Evolutionary conservation across 2,888 invertebrate species (phyloP), one percentile per base, ranked within the genome.

Genomic region (Brachyptera putata): DNA sequence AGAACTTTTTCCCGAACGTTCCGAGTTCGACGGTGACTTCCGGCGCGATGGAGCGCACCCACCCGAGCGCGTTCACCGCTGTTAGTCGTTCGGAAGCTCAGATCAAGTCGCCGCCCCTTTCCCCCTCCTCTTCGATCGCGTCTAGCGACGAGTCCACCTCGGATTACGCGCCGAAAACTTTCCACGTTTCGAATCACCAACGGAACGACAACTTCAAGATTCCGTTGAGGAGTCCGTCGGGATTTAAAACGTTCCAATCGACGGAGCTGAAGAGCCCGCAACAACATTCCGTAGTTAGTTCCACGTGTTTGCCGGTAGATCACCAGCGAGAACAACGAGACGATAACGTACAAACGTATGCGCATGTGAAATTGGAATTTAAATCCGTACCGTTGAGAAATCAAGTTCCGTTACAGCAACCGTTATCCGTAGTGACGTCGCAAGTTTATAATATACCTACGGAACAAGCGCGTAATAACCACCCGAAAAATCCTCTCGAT

Each of bases 51-150:
- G 63, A 63, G 55, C 34, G 63, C 24, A 60, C 71, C 71, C 1
- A 71, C 76, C 22, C 77, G 79, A 1, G 78, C 77, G 34, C 77
- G 77, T 66, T 73, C 79, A 65, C 62, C 48, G 75, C 81, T 30
- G 64, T 63, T n/a, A 48, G 21, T 26, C 34, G 57, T n/a, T 25
- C 46, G n/a, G 56, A 53, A 3, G 25, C 21, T 3, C 24, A 48
- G n/a, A 30, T 21, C 36, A 48, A 61, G 18, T 25, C 41, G 46
- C 62, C 61, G 39, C 55, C 60, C 25, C 64, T 39, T 39, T 61
- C 60, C 24, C 64, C 59, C n/a, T 62, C 43, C 58, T 64, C 46
- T 50, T 59, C 48, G 59, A 63, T 22, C 53, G 61, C 53, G 34
- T 56, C 56, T 37, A 53, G 53, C 24, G 57, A 36, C 43, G 24